Conservation (phyloP, 2,888 invertebrate genomes). For the Allygus modestus region DNA sequence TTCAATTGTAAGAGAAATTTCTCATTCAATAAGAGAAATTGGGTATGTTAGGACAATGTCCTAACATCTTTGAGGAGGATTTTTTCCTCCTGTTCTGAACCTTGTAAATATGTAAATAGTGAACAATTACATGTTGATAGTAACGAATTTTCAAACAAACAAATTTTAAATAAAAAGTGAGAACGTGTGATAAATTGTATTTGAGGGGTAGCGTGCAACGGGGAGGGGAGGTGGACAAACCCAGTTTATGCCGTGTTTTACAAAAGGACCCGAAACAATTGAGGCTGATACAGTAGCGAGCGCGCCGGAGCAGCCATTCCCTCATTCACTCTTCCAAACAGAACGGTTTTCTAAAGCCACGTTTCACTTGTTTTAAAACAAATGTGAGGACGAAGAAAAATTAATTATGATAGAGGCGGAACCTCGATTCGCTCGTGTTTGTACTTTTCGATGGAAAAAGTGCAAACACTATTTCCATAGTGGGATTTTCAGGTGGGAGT, state of each 20-base stretch:
- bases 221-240: constrained; percentile 10
- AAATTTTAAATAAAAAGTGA: not conserved
- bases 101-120: no score
- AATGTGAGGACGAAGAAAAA: constrained; percentile 48
- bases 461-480: constrained; percentile 43
- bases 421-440: not conserved
- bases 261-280: constrained; percentile 51
- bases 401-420: constrained; percentile 47
- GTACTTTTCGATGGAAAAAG: constrained; percentile 33
- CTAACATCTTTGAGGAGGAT: no score
- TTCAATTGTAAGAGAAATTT: no score
- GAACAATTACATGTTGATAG: not conserved
- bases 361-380: constrained; percentile 52
- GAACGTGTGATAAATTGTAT: constrained; percentile 8
- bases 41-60: no score
- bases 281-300: constrained; percentile 33
- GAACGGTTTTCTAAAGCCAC: constrained; percentile 45
- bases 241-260: constrained; percentile 53
- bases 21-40: no score
- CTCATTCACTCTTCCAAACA: constrained; percentile 41
- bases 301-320: constrained; percentile 18
- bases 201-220: not conserved
- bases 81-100: no score
- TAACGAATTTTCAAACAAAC: constrained; percentile 12
- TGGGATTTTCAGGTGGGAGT: not conserved